Evolutionary conservation across 1,140 invertebrate species (phyloP).

Genomic region (Heliconius congener): DNA sequence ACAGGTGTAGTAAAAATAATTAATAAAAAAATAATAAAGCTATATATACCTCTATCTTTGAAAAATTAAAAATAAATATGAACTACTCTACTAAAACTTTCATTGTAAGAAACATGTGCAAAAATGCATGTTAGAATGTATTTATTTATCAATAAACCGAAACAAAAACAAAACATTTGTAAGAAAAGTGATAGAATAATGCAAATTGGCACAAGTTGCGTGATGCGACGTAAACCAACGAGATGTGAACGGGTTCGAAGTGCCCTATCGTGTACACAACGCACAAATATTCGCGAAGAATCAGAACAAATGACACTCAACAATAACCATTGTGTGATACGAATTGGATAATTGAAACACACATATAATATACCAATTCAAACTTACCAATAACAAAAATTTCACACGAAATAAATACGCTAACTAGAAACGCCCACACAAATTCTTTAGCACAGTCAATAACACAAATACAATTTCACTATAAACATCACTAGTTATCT

Average conservation of each 20-base stretch:
- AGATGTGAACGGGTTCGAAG: conserved; percentile 35
- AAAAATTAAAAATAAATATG: neutral
- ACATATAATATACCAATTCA: conserved; percentile 36
- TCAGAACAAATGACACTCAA: conserved; percentile 34
- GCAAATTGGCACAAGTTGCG: conserved; percentile 43
- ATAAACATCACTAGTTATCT: conserved; percentile 43
- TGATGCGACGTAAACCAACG: conserved; percentile 37
- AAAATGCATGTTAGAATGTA: neutral
- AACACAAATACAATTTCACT: conserved; percentile 48
- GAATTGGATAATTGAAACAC: conserved; percentile 38
- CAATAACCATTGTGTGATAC: conserved; percentile 41
- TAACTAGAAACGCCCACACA: conserved; percentile 27
- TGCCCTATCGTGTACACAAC: conserved; percentile 10
- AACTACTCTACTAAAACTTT: neutral
- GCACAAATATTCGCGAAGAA: conserved; percentile 23
- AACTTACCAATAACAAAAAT: conserved; percentile 70
- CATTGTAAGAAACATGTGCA: neutral
- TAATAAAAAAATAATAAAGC: too few relatives aligned
- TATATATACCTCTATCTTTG: too few relatives aligned
- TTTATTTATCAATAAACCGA: conserved; percentile 3
- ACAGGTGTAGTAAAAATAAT: too few relatives aligned
- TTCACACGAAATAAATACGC: conserved; percentile 46
- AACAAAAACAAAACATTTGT: conserved; percentile 17
- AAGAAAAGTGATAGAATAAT: conserved; percentile 35
- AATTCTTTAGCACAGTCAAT: conserved; percentile 38